Conservation (phyloP, 2,888 invertebrate species). For the Camponotus fellah region DNA sequence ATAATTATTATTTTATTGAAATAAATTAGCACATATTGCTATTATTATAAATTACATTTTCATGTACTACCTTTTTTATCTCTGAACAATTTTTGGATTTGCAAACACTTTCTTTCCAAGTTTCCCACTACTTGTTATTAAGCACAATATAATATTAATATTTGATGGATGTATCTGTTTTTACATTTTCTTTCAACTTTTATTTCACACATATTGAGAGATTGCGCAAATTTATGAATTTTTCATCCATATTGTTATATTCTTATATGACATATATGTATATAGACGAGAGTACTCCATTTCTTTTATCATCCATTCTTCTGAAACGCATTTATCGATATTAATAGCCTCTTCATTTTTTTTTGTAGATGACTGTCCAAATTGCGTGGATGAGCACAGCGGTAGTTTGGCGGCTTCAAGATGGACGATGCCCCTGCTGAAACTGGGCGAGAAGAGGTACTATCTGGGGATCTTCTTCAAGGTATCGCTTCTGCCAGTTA, state of each 20-base stretch:
- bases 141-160: neutral
- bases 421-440: conserved; percentile 96
- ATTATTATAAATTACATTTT: neutral
- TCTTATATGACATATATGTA: neutral
- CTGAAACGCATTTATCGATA: conserved; percentile 22
- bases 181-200: neutral
- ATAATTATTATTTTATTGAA: neutral
- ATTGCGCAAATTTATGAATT: neutral
- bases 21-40: neutral
- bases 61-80: neutral
- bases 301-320: neutral
- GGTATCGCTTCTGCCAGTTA: conserved; percentile 87
- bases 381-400: conserved; percentile 91
- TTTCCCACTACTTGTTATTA: too few relatives aligned
- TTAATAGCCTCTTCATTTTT: conserved; percentile 31
- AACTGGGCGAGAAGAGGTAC: conserved; percentile 95
- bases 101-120: neutral
- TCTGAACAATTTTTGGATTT: neutral
- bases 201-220: neutral
- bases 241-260: neutral
- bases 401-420: conserved; percentile 89
- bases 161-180: neutral
- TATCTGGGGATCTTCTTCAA: conserved; percentile 97
- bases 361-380: conserved; percentile 91
- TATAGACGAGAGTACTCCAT: neutral